Base-by-base conservation (phyloP, 2,113 vertebrate genomes). In the Himantopus leucocephalus region DNA sequence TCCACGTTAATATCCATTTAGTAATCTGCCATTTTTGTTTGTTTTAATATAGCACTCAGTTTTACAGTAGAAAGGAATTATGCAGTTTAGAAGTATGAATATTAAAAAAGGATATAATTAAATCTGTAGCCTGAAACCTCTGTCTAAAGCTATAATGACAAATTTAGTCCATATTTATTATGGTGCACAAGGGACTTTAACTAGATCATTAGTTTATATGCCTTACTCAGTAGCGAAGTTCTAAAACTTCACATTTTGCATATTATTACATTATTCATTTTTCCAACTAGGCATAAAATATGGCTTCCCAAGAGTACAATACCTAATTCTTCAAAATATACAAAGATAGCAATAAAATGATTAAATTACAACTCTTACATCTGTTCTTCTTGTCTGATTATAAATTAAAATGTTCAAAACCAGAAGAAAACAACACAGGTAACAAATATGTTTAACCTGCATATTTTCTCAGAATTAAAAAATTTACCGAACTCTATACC, bases 71-170 rank as follows among this genome's bases (percentile, higher is more conserved):
- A 98, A 97, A 97, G 96, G 97, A 98, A 98, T 98, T 98, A 98
- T 98, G 98, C 98, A 97, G 98, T 98, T 98, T 98, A 98, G 97
- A 98, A 98, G 97, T 98, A 98, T 98, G 98, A 98, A 98, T 98
- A 98, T 98, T 98, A 98, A 98, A 98, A 98, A 98, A 98, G 98
- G 98, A 98, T 98, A 98, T 98, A 98, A 98, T 98, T 98, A 98
- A 98, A 98, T 98, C 98, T 98, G 98, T 98, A 98, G 98, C 98
- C 98, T 98, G 98, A 98, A 98, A 98, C 98, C 98, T 98, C 98
- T 97, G 98, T 98, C 98, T 98, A 98, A 98, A 98, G 98, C 98
- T 98, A 98, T 98, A 98, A 98, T 98, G 98, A 98, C 98, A 98
- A 98, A 98, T 98, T 98, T 98, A 98, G 98, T 98, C 98, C 98